Evolutionary conservation across 53 echinoderm and acorn worm species (phyloP).

Genomic region (Astropecten irregularis): DNA sequence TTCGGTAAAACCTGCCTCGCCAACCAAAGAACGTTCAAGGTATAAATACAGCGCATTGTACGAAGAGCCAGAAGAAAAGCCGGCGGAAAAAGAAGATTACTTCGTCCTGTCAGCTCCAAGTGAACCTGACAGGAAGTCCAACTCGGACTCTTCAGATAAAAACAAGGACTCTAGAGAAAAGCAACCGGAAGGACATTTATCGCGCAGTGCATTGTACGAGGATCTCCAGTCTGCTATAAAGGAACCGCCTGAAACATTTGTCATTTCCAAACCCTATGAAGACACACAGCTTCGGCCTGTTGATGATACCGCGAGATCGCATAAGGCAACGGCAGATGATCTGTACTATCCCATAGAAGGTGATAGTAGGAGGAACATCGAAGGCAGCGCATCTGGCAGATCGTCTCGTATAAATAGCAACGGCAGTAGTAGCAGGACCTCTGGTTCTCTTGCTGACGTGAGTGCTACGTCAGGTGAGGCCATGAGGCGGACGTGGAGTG

Average conservation of each 20-base stretch:
- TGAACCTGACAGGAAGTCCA: background rate
- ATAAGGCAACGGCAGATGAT: background rate
- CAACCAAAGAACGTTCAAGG: background rate
- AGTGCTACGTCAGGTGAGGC: slow-evolving; percentile 42
- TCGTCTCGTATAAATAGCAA: slow-evolving; percentile 20
- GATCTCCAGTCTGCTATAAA: background rate
- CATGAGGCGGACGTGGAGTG: slow-evolving; percentile 48
- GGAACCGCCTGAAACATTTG: slow-evolving; percentile 14
- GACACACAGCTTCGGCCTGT: background rate
- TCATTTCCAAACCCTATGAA: slow-evolving; percentile 21
- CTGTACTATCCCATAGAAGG: slow-evolving; percentile 24
- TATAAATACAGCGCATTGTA: slow-evolving; percentile 26
- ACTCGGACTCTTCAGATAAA: background rate
- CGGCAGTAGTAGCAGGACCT: slow-evolving; percentile 32
- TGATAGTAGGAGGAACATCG: background rate
- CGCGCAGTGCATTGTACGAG: slow-evolving; percentile 28
- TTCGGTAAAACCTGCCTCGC: background rate
- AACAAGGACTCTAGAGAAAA: background rate
- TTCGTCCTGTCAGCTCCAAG: background rate
- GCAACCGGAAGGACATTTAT: background rate
- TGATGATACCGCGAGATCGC: background rate
- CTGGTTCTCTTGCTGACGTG: slow-evolving; percentile 43
- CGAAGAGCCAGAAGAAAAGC: background rate
- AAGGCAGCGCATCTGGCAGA: background rate
- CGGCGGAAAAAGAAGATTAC: slow-evolving; percentile 17